Conservation (phyloP, 1,140 invertebrate species). For the Brachionus calyciflorus region DNA sequence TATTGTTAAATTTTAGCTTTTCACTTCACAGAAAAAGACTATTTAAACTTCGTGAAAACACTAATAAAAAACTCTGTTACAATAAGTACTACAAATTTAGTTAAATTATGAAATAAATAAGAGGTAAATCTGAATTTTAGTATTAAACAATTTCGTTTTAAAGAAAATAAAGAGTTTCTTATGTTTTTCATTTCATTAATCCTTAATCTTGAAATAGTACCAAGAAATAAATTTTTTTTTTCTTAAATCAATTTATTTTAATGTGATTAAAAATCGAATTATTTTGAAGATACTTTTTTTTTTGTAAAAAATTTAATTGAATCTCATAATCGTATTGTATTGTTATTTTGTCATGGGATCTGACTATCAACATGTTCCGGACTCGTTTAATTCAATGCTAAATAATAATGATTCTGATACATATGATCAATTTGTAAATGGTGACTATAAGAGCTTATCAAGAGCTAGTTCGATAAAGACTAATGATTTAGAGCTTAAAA, state of each 20-base stretch:
- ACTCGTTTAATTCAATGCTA: background rate
- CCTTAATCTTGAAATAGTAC: background rate
- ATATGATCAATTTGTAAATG: conserved; percentile 10
- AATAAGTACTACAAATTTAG: no score
- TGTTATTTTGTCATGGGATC: conserved; percentile 30
- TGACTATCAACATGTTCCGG: background rate
- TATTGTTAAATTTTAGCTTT: no score
- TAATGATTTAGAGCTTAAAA: conserved; percentile 21
- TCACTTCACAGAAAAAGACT: no score
- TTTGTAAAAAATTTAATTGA: conserved; percentile 25
- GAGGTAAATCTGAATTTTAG: no score
- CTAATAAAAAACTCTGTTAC: no score
- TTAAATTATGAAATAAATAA: no score
- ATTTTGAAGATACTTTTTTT: no score
- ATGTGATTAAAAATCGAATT: background rate
- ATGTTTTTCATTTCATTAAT: background rate
- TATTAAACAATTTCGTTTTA: background rate
- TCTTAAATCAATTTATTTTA: background rate
- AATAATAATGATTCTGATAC: background rate
- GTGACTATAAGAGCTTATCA: conserved; percentile 21
- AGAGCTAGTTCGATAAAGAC: background rate
- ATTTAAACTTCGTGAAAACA: no score
- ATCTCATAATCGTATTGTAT: background rate
- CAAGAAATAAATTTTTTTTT: background rate
- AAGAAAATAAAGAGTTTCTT: background rate